These are phyloP conservation scores for Pseudopipra pipra DNA, from an alignment of 2,113 vertebrate species.

Conservation along the genomic window DNA sequence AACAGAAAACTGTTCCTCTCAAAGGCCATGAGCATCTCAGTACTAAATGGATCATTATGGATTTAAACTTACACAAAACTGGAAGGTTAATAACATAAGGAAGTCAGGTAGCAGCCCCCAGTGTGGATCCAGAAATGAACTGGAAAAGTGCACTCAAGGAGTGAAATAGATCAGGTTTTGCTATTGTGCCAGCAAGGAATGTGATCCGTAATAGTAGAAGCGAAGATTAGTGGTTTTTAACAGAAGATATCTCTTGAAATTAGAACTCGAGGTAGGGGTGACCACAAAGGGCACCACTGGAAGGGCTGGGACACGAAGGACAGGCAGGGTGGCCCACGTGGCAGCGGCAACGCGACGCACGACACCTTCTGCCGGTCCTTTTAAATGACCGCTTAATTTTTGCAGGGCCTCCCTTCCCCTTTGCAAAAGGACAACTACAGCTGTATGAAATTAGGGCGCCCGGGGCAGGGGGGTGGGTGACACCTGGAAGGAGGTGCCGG, in stretches of 20 bases:
- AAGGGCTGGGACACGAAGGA: neutral
- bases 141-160: neutral
- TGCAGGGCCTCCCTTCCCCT: fast-evolving
- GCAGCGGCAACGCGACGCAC: fast-evolving
- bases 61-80: neutral
- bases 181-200: neutral
- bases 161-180: neutral
- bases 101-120: neutral
- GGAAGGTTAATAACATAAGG: neutral
- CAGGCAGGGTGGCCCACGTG: fast-evolving
- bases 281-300: neutral
- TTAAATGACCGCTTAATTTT: fast-evolving
- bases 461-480: neutral
- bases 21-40: neutral
- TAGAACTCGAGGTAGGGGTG: neutral
- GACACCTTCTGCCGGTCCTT: fast-evolving
- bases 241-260: neutral
- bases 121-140: neutral
- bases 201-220: slow-evolving; percentile 40
- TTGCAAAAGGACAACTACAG: fast-evolving
- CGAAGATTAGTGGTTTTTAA: neutral
- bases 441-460: fast-evolving
- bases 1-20: neutral
- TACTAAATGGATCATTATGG: too few species aligned
- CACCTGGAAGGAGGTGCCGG: neutral